phyloP scores from a whole-genome alignment of 2,113 vertebrate genomes.

The Circaetus gallicus region DNA sequence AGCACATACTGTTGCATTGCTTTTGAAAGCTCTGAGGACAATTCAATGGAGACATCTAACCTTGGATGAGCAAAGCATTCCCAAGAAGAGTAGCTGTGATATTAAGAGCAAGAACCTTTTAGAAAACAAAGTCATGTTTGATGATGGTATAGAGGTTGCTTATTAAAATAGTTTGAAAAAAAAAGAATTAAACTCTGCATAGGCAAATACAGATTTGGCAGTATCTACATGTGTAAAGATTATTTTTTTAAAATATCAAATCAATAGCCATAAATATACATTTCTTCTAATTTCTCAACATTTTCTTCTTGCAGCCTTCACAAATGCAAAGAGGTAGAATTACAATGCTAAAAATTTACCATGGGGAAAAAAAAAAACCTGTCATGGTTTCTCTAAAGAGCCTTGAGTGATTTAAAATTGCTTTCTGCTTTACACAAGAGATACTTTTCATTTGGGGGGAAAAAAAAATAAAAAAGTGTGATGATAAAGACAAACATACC shows the following conservation, averaged over 20 bases:
- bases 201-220: background rate
- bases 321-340: background rate
- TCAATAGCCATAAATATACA: fast-evolving
- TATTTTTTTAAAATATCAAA: background rate
- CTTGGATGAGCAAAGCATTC: background rate
- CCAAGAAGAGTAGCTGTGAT: background rate
- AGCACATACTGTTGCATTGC: background rate
- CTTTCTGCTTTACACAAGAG: background rate
- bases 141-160: background rate
- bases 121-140: background rate
- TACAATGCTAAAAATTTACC: background rate
- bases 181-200: background rate
- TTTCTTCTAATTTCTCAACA: background rate
- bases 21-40: background rate
- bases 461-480: background rate
- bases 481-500: background rate
- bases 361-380: fast-evolving
- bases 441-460: fast-evolving
- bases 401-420: background rate
- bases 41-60: background rate
- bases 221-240: background rate
- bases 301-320: background rate
- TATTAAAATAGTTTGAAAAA: background rate
- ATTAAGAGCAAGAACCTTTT: background rate
- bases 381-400: background rate